Base-by-base conservation (phyloP, 1,140 invertebrate species). In the Asbolus verrucosus region DNA sequence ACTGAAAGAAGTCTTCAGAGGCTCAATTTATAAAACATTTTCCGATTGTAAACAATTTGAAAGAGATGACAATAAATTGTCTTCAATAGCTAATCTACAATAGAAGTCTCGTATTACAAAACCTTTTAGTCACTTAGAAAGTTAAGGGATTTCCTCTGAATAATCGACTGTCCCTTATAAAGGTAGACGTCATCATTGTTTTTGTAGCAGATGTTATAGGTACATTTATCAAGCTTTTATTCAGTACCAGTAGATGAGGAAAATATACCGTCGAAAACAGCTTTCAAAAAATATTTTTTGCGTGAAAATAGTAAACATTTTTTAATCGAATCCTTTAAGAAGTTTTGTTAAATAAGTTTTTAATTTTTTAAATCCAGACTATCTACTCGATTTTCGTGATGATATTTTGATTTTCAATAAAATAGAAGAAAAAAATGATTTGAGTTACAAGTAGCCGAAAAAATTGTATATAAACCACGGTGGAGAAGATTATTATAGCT, bases 181-280 rank as follows among this genome's bases (percentile, higher is more conserved):
- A 63, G 61, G 33, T 63, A 63, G 61, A 63, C 36, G 61, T 36
- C 61, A 41, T 39, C 61, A 41, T 63, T 63, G 61, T 63, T 63
- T 63, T 63, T 63, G 21, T 63, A n/a, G 60, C 27, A 69, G 39
- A 41, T 61, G 41, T 36, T 24, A n/a, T n/a, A n/a, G n/a, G n/a
- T n/a, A 63, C 69, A 73, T 73, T 73, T 71, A 71, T 73, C 72
- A 73, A 69, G 41, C 59, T 70, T 73, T 73, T 65, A 71, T 73
- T 69, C 71, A 69, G 69, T 71, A 73, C 60, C 33, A 68, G 41
- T 62, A 68, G 66, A 73, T 69, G 66, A 71, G 72, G 36, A 73
- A 73, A 73, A 65, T 73, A 69, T 65, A 73, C 69, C 71, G 71
- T 60, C 59, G 46, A 39, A 67, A 72, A 73, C 69, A 69, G 18